Conservation (phyloP, 2,797 vertebrate species). For the Chaunax sp. region DNA sequence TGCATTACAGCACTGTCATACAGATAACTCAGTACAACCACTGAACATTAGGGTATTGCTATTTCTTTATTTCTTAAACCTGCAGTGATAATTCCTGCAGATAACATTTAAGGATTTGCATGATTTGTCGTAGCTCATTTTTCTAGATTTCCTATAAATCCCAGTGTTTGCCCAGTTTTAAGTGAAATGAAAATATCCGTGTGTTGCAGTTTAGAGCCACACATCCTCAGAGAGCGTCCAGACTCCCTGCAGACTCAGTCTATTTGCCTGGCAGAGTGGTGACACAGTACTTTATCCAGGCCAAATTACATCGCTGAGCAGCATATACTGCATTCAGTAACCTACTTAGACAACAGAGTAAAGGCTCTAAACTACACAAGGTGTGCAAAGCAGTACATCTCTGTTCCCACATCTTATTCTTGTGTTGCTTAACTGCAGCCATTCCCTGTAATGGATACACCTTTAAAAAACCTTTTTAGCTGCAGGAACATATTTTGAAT, state of each 20-base stretch:
- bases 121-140: background rate
- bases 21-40: slow-evolving; percentile 3
- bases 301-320: slow-evolving; percentile 44
- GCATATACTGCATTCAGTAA: slow-evolving; percentile 48
- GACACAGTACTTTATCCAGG: slow-evolving; percentile 64
- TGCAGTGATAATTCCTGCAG: slow-evolving; percentile 13
- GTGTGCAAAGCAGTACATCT: slow-evolving; percentile 38
- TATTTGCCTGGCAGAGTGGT: slow-evolving; percentile 48
- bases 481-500: slow-evolving; percentile 27
- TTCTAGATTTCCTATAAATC: slow-evolving; percentile 11
- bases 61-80: background rate
- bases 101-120: slow-evolving; percentile 10
- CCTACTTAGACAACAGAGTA: slow-evolving; percentile 67
- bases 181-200: slow-evolving; percentile 30
- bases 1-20: too few species aligned
- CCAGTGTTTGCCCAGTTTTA: slow-evolving; percentile 19
- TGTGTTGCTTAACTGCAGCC: slow-evolving; percentile 28
- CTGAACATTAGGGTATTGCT: background rate
- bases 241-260: slow-evolving; percentile 59
- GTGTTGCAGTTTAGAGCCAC: slow-evolving; percentile 39
- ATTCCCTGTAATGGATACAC: slow-evolving; percentile 32
- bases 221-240: slow-evolving; percentile 30
- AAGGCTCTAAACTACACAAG: slow-evolving; percentile 48
- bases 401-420: slow-evolving; percentile 11
- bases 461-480: slow-evolving; percentile 19